Evolutionary conservation across 2,113 vertebrate genomes (phyloP), one percentile per base, ranked within the genome.

Genomic region (Myotis davidii): DNA sequence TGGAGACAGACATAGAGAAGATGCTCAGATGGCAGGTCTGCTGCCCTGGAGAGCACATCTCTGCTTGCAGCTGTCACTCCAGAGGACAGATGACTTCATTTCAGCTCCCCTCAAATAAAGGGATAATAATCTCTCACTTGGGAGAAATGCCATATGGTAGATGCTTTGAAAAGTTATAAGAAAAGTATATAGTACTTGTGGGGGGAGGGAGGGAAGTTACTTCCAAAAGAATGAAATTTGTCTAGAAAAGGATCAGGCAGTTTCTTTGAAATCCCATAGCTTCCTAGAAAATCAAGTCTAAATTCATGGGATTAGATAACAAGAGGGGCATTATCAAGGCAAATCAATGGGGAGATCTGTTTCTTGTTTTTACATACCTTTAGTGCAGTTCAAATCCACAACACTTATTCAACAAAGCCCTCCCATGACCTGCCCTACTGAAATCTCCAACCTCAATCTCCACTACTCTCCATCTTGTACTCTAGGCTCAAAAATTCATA

Each of bases 61-160:
- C 84, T n/a, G 39, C 85, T 77, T 88, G 96, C 96, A 97, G 92
- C 96, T 97, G 96, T 95, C 97, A 97, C 78, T 88, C 84, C 77
- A 84, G 76, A 37, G 94, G 95, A 91, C 85, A 97, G 90, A 97
- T 97, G 94, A 97, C 95, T 97, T 97, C 95, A 96, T 97, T 97
- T 95, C 92, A 90, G 42, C 50, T 69, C 45, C 74, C 34, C 79
- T n/a, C 61, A 79, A 91, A 96, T 77, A 90, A 96, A 94, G 32
- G 84, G 87, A 76, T 67, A 87, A 85, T 93, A 81, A 95, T 97
- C 84, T 95, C 92, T 93, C 94, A 85, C 39, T 93, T 88, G 95
- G 96, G 90, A 97, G 88, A 92, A 96, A 97, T 50, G 92, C 85
- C 96, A 97, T 88, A 96, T 96, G 96, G 90, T 90, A 96, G 74